Evolutionary conservation across 2,888 invertebrate genomes (phyloP).

Genomic region (Mythimna lalbum): DNA sequence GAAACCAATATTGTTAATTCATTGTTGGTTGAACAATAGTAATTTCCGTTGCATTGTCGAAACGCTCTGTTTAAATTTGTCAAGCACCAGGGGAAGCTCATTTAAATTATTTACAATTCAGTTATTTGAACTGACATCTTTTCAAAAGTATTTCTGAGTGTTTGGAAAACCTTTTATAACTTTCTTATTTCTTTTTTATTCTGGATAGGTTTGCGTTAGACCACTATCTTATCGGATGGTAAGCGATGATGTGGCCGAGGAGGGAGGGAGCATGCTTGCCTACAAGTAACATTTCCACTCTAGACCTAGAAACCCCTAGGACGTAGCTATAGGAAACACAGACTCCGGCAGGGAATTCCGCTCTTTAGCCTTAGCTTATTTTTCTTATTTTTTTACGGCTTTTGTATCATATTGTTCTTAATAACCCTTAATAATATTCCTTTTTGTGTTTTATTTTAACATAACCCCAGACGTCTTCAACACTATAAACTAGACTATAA

Average conservation of each 20-base stretch:
- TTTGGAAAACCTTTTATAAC: background rate
- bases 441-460: background rate
- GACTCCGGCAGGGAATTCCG: too few relatives aligned
- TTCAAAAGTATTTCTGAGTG: background rate
- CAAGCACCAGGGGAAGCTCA: conserved; percentile 42
- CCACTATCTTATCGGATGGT: too few relatives aligned
- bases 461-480: background rate
- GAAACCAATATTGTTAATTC: conserved; percentile 40
- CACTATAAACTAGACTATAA: conserved; percentile 1
- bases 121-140: conserved; percentile 7
- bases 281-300: too few relatives aligned
- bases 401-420: background rate
- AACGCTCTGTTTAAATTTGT: conserved; percentile 40
- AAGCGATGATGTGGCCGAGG: too few relatives aligned
- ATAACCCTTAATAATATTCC: background rate
- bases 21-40: conserved; percentile 39
- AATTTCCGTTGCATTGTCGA: conserved; percentile 51
- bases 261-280: too few relatives aligned
- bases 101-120: conserved; percentile 62
- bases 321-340: too few relatives aligned
- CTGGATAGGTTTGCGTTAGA: too few relatives aligned
- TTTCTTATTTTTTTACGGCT: background rate
- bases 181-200: too few relatives aligned
- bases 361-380: background rate
- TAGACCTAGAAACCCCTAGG: too few relatives aligned